phyloP scores from a whole-genome alignment of 2,888 invertebrate species.

The Oscheius sp. region DNA sequence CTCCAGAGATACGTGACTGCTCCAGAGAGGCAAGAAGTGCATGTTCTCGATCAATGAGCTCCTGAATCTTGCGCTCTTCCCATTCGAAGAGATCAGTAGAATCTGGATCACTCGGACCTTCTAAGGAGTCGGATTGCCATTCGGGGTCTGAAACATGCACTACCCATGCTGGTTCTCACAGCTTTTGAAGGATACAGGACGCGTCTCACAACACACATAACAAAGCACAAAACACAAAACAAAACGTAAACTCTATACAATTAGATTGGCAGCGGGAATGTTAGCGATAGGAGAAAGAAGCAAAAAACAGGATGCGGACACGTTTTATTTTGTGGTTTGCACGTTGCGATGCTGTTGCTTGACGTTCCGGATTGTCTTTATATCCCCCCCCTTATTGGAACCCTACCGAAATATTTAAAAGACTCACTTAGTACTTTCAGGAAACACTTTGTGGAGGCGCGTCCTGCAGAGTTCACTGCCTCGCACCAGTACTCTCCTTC shows the following conservation, averaged over 20 bases:
- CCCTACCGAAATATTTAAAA: not conserved
- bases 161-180: slow-evolving; percentile 27
- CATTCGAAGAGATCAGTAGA: slow-evolving; percentile 32
- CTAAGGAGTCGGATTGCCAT: slow-evolving; percentile 21
- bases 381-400: not conserved
- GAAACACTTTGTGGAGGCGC: slow-evolving; percentile 79
- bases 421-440: slow-evolving; percentile 65
- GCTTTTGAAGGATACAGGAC: slow-evolving; percentile 31
- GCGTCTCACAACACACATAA: slow-evolving; percentile 41
- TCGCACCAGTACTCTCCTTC: slow-evolving; percentile 87
- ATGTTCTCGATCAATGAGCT: slow-evolving; percentile 25
- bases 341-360: slow-evolving; percentile 39
- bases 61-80: slow-evolving; percentile 33
- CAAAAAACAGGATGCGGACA: slow-evolving; percentile 33
- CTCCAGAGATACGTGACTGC: not conserved
- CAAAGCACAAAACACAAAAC: slow-evolving; percentile 44
- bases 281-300: slow-evolving; percentile 37
- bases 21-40: slow-evolving; percentile 12
- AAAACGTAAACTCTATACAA: slow-evolving; percentile 40
- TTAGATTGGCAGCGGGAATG: slow-evolving; percentile 33
- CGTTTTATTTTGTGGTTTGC: slow-evolving; percentile 44
- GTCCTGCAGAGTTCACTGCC: slow-evolving; percentile 86
- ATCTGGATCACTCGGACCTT: slow-evolving; percentile 28
- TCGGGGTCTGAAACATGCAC: slow-evolving; percentile 32
- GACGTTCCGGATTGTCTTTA: slow-evolving; percentile 10